Evolutionary conservation across 2,113 vertebrate genomes (phyloP).

Genomic region (Nannospalax galili): DNA sequence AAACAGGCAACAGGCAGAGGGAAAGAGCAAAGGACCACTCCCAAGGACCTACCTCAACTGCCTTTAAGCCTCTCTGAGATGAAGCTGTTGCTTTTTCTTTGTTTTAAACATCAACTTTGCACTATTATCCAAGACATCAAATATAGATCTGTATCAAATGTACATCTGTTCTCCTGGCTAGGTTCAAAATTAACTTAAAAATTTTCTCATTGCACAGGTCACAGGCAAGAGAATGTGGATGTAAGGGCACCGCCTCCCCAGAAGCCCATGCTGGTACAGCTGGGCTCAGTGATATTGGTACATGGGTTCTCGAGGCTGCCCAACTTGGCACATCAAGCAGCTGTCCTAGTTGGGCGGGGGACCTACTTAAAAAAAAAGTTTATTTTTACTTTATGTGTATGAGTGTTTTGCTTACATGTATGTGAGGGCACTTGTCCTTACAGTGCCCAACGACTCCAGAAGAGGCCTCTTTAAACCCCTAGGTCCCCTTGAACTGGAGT

Average conservation of each 20-base stretch:
- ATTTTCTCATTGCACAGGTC: too few relatives aligned
- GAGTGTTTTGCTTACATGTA: too few relatives aligned
- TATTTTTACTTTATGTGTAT: too few relatives aligned
- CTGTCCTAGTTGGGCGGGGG: rapidly evolving
- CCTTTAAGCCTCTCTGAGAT: not conserved
- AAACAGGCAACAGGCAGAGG: not conserved
- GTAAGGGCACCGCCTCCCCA: not conserved
- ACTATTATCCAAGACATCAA: not conserved
- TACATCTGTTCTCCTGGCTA: not conserved
- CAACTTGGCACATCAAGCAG: not conserved
- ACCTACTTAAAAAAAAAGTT: too few relatives aligned
- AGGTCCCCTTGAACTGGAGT: too few relatives aligned
- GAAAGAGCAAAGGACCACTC: not conserved
- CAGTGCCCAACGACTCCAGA: too few relatives aligned
- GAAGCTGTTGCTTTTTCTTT: not conserved
- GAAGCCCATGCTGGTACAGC: not conserved
- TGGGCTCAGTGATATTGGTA: not conserved
- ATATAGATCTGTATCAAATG: not conserved
- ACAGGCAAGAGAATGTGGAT: not conserved
- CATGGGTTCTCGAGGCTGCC: not conserved
- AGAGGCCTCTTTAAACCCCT: too few relatives aligned
- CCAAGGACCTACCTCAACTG: not conserved
- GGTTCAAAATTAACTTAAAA: too few relatives aligned
- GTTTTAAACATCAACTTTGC: too few relatives aligned
- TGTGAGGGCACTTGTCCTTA: too few relatives aligned